Base-by-base conservation (phyloP, 2,113 vertebrate genomes). In the Dicentrarchus labrax region DNA sequence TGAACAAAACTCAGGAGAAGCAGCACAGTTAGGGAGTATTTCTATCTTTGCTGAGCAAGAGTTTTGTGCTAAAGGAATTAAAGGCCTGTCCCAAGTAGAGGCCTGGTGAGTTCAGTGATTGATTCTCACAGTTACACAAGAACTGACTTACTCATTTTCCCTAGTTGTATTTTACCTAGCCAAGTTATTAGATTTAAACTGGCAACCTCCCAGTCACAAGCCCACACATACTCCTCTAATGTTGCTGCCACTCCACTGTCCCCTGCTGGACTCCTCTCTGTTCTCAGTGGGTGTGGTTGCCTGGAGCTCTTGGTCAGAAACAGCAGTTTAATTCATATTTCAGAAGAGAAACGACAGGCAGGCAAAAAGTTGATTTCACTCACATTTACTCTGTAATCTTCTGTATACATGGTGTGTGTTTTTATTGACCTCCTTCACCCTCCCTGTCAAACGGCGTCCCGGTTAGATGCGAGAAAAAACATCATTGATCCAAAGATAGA, bases 401-500 rank as follows among this genome's bases (percentile, higher is more conserved):
- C 11, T 62, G 66, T 57, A 1, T 53, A 64, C 64, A 51, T n/a
- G 36, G 54, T 21, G 68, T 80, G 62, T 78, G 76, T 72, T 73
- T 87, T 68, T 62, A 71, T 79, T 82, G 79, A 82, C 70, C 78
- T 60, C 45, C 56, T 16, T 70, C 48, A 57, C 69, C 21, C 30
- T 19, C 51, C 2, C 8, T 16, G 67, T 10, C 69, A 39, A 79
- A 72, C 2, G 0, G 1, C 4, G 17, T 76, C 80, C 75, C 16
- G 48, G 17, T 80, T 73, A 64, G 59, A 84, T 39, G 21, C 3
- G 2, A 82, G 71, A 69, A 85, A 88, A 85, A 88, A 68, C 53
- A 17, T 24, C 61, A 92, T 90, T 2, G 83, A 90, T 90, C 76
- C 69, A 53, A 76, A 82, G 85, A 85, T 71, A 66, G 84, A 86